Percentiles rank a stretch among this genome's conserved stretches.
phyloP scores from a whole-genome alignment of 1,140 invertebrate genomes.

The Berghia stephanieae region DNA sequence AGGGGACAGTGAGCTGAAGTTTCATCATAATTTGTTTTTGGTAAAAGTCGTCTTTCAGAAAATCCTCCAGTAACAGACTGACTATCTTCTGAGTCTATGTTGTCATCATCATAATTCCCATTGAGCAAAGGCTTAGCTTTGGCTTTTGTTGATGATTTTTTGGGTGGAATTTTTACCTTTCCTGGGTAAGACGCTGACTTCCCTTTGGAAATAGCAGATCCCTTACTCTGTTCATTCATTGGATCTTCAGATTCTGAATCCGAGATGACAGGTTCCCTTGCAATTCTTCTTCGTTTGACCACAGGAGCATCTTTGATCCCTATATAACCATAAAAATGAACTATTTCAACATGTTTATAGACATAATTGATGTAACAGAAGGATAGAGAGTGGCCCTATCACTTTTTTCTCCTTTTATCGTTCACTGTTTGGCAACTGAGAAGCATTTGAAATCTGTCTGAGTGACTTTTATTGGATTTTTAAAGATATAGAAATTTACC shows the following conservation, averaged over 20 bases:
- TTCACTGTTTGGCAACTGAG: too few species aligned
- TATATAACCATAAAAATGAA: not conserved
- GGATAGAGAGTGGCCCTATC: not conserved
- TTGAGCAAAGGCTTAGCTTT: conserved; percentile 4
- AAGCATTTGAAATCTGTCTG: too few species aligned
- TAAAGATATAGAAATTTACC: too few species aligned
- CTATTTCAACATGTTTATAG: not conserved
- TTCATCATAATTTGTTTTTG: conserved; percentile 60
- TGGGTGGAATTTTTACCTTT: conserved; percentile 12
- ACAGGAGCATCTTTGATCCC: not conserved
- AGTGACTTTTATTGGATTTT: too few species aligned
- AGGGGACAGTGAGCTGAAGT: conserved; percentile 77
- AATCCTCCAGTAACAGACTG: conserved; percentile 41
- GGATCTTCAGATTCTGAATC: conserved; percentile 39
- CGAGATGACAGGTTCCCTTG: conserved; percentile 10
- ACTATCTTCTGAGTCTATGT: conserved; percentile 27
- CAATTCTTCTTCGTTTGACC: conserved; percentile 16
- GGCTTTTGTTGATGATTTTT: not conserved
- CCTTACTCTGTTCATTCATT: conserved; percentile 25
- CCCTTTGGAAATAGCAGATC: conserved; percentile 12
- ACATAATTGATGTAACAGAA: not conserved
- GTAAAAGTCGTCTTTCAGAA: conserved; percentile 54
- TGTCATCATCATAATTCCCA: conserved; percentile 31
- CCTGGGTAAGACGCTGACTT: not conserved
- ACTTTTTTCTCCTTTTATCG: too few species aligned